Conservation (phyloP, 2,113 vertebrate species). For the Coptodon bakossiorum region DNA sequence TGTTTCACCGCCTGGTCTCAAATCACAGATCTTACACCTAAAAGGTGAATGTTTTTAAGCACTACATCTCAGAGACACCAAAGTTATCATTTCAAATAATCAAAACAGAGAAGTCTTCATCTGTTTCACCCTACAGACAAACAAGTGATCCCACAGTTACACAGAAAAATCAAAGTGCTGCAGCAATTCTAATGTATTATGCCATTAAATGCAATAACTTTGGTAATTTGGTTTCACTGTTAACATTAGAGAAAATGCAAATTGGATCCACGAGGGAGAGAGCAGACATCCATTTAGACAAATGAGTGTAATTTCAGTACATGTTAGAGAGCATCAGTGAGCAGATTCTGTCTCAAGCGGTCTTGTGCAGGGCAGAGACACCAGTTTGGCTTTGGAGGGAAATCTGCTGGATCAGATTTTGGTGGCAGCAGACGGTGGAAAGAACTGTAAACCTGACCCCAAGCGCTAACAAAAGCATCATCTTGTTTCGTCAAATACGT, state of each 20-base stretch:
- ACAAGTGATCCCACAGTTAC: neutral
- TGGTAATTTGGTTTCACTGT: neutral
- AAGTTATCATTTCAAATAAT: neutral
- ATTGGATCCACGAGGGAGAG: neutral
- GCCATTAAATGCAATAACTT: neutral
- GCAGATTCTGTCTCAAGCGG: neutral
- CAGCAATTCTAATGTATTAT: neutral
- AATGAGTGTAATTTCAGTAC: slow-evolving; percentile 30
- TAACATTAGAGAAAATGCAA: slow-evolving; percentile 10
- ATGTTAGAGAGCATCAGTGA: neutral
- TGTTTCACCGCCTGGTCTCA: neutral
- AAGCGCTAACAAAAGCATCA: neutral
- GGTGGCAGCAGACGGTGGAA: neutral
- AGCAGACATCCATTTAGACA: slow-evolving; percentile 1
- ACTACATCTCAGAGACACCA: neutral
- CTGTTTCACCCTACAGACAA: neutral
- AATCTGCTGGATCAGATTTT: neutral
- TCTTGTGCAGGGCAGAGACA: neutral
- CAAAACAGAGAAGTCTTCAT: no score
- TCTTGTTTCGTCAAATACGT: neutral
- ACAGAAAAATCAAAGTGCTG: neutral
- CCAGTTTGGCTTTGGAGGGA: neutral
- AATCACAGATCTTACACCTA: neutral
- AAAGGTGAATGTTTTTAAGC: neutral
- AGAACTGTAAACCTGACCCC: neutral